Conservation (phyloP, 2,888 invertebrate species). For the Andrena praecox region DNA sequence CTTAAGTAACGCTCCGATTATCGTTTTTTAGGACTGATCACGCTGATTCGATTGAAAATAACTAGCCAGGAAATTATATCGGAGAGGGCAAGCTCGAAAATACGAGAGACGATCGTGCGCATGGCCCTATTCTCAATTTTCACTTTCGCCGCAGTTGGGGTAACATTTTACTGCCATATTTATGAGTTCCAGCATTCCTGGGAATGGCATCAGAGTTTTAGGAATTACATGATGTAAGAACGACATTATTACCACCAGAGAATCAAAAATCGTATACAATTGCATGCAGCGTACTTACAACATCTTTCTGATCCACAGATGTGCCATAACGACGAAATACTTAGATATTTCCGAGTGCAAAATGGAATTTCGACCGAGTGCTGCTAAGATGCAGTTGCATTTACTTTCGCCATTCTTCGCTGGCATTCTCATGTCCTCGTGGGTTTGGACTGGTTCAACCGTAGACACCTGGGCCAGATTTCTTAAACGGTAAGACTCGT, state of each 20-base stretch:
- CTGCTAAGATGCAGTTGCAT: slow-evolving; percentile 93
- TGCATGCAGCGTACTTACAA: neutral
- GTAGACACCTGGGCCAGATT: slow-evolving; percentile 94
- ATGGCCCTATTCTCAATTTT: slow-evolving; percentile 93
- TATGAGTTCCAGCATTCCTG: slow-evolving; percentile 92
- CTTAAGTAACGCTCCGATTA: slow-evolving; percentile 1
- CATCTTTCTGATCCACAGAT: slow-evolving; percentile 79
- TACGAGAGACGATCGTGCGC: slow-evolving; percentile 93
- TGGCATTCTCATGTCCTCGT: slow-evolving; percentile 95
- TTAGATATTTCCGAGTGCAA: slow-evolving; percentile 87
- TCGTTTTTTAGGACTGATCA: slow-evolving; percentile 88
- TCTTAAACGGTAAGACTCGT: slow-evolving; percentile 89
- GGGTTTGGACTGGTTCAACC: slow-evolving; percentile 96
- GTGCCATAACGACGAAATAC: slow-evolving; percentile 83
- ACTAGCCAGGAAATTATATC: slow-evolving; percentile 94
- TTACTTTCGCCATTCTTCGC: slow-evolving; percentile 93
- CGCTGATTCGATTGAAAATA: slow-evolving; percentile 92
- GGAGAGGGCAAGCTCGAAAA: slow-evolving; percentile 93
- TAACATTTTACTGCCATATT: slow-evolving; percentile 93
- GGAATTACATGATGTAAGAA: slow-evolving; percentile 93
- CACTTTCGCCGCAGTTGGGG: slow-evolving; percentile 91
- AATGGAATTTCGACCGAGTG: slow-evolving; percentile 91
- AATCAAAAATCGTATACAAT: neutral
- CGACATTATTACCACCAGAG: neutral
- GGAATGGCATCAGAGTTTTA: slow-evolving; percentile 91